A percentile compares a stretch with the other conserved stretches of the same genome.
Conservation (phyloP, 2,113 vertebrate species). For the Rhinichthys klamathensis region DNA sequence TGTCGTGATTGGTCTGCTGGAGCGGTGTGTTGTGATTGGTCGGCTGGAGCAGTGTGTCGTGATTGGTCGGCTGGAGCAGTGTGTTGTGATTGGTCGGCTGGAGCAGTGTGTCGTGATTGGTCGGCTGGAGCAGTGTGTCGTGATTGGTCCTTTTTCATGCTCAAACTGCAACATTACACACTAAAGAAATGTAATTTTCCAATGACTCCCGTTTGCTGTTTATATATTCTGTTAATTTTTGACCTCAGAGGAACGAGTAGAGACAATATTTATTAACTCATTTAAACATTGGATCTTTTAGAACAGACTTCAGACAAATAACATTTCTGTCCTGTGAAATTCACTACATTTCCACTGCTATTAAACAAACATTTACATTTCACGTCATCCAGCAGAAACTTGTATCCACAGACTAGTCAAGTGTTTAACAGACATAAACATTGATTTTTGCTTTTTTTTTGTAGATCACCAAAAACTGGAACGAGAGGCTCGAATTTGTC, state of each 20-base stretch:
- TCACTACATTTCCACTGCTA: not conserved
- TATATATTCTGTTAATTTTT: not conserved
- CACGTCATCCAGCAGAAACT: not conserved
- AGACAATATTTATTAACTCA: not conserved
- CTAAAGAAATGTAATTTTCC: not conserved
- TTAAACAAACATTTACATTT: not conserved
- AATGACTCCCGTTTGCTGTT: not conserved
- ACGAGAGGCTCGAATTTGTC: constrained; percentile 56
- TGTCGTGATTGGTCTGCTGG: no score
- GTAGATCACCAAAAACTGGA: constrained; percentile 58
- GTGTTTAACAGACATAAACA: not conserved
- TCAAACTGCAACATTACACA: no score
- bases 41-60: no score
- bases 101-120: no score
- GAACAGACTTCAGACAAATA: not conserved
- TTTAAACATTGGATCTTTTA: not conserved
- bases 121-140: no score
- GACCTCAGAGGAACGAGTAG: not conserved
- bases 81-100: no score
- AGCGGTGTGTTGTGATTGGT: no score
- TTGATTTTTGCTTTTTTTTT: not conserved
- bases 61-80: no score
- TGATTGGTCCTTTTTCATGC: no score
- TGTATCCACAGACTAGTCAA: not conserved
- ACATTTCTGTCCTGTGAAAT: not conserved